Percentiles rank a stretch among this genome's conserved stretches.
Conservation (phyloP, 2,888 invertebrate species). For the Oscheius onirici region DNA sequence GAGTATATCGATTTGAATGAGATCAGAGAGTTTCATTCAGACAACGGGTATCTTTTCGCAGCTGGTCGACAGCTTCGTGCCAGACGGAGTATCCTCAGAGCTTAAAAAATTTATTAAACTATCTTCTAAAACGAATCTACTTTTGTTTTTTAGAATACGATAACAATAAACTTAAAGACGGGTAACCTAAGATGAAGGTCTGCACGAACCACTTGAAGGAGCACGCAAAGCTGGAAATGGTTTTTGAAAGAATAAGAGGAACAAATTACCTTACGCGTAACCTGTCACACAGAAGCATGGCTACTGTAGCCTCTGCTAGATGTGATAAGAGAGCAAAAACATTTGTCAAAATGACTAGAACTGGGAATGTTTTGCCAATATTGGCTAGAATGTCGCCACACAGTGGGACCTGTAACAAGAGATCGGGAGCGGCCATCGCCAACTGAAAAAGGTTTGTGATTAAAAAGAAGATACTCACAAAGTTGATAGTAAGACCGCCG, state of each 20-base stretch:
- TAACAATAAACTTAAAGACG: slow-evolving; percentile 57
- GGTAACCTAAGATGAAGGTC: slow-evolving; percentile 67
- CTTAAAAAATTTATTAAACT: no score
- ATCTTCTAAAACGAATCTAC: background rate
- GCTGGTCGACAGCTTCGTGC: no score
- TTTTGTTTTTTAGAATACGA: slow-evolving; percentile 14
- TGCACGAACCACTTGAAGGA: slow-evolving; percentile 66
- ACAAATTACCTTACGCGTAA: slow-evolving; percentile 52
- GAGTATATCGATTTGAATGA: no score
- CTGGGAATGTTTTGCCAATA: slow-evolving; percentile 35
- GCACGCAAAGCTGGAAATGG: slow-evolving; percentile 50
- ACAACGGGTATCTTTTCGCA: no score
- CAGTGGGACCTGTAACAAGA: slow-evolving; percentile 39
- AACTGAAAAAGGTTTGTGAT: slow-evolving; percentile 4
- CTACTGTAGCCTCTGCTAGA: slow-evolving; percentile 59
- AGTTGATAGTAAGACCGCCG: slow-evolving; percentile 59
- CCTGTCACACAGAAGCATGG: slow-evolving; percentile 58
- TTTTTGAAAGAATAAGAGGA: background rate
- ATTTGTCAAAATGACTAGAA: slow-evolving; percentile 51
- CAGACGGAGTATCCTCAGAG: no score
- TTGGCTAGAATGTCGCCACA: slow-evolving; percentile 46
- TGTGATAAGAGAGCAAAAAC: slow-evolving; percentile 61
- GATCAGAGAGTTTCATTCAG: no score
- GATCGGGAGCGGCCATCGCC: slow-evolving; percentile 53
- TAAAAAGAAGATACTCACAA: slow-evolving; percentile 46